These are phyloP conservation scores for Microtus montanus DNA, from an alignment of 2,113 vertebrate genomes.

Conservation along the genomic window DNA sequence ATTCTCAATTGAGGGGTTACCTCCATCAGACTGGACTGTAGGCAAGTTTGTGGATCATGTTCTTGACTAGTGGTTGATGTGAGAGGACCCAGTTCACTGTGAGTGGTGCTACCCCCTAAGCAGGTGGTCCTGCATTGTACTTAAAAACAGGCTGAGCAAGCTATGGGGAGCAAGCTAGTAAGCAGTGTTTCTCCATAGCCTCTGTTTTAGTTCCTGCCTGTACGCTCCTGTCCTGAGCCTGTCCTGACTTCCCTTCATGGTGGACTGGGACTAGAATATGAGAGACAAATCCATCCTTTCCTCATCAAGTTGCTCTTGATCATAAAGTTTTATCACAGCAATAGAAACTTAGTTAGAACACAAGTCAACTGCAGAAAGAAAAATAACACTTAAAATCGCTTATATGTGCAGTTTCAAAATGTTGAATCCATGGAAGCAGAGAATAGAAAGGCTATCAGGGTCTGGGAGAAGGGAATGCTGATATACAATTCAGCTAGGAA, in stretches of 20 bases:
- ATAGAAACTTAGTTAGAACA: not conserved
- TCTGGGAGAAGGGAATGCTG: not conserved
- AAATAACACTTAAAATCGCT: not conserved
- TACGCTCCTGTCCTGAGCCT: not conserved
- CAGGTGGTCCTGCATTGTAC: not conserved
- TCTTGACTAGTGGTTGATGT: not conserved
- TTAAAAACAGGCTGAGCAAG: not conserved
- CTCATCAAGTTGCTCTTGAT: not conserved
- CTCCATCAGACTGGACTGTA: not conserved
- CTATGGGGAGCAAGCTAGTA: not conserved
- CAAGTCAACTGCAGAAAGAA: not conserved
- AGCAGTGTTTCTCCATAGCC: not conserved
- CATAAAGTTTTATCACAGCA: not conserved
- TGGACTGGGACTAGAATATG: not conserved
- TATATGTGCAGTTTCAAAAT: not conserved
- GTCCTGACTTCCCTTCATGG: not conserved
- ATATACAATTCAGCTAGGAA: not conserved
- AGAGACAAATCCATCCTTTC: not conserved
- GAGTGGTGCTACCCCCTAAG: not conserved
- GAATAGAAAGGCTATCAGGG: not conserved
- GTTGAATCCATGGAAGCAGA: not conserved
- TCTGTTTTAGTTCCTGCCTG: not conserved
- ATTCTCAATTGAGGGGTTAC: not conserved
- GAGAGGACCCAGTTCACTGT: not conserved
- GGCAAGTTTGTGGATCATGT: not conserved